Evolutionary conservation across 2,888 invertebrate genomes (phyloP), one percentile per base, ranked within the genome.

Genomic region (Idaea biselata): DNA sequence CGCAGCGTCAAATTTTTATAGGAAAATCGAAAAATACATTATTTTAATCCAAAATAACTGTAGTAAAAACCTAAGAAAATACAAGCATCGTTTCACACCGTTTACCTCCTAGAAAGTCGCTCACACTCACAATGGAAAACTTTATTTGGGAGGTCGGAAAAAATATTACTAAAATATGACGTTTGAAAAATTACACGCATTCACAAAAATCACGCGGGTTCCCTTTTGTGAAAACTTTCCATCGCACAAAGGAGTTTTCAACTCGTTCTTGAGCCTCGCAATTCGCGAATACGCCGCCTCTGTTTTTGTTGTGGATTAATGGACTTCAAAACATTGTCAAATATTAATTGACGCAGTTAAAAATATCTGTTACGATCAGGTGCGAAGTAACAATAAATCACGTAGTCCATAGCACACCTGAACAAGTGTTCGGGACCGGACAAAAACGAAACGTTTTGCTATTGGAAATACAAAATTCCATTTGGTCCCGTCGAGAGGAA

Each of bases 131-230:
- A 92, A 91, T 88, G 78, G 87, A 75, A 73, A 91, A 91, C 82
- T 91, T 91, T 89, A 84, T 86, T 85, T 82, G 81, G 82, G 79
- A 83, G 82, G 82, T 85, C 78, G 84, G 82, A 80, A 84, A 84
- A 86, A 85, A 81, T 83, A 87, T 86, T 85, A 86, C 86, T 87
- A 90, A 91, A 91, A 91, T 89, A 89, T 91, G 91, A 92, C 91
- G 86, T 90, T 86, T 91, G 91, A 92, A 89, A 92, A 91, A 92
- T 92, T 90, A 92, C 91, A 90, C 91, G 87, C 90, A 88, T 89
- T 89, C 91, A 91, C 88, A 91, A 91, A 91, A 91, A 91, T 91
- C 90, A 89, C 88, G 83, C 87, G 88, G 86, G 88, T 81, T 84
- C 83, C 85, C 88, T 88, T 90, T 91, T 90, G 88, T 88, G 77